Evolutionary conservation across 2,888 invertebrate genomes (phyloP).

Genomic region (Perdita meconis): DNA sequence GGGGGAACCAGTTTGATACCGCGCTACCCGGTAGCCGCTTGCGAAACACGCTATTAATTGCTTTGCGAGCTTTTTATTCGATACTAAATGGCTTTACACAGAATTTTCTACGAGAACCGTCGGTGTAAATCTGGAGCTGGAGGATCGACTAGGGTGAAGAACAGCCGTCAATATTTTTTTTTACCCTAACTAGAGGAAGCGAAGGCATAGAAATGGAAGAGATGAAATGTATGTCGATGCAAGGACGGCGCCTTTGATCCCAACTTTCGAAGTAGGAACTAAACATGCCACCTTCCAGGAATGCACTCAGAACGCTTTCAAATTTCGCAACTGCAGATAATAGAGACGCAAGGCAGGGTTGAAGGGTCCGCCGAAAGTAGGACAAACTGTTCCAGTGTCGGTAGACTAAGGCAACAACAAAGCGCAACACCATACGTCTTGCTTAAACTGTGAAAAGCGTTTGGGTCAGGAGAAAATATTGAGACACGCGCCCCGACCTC

Average conservation of each 20-base stretch:
- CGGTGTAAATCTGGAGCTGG: too few relatives aligned
- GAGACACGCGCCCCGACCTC: constrained; percentile 75
- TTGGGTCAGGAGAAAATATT: constrained; percentile 73
- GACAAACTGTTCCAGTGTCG: constrained; percentile 10
- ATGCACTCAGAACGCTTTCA: neutral
- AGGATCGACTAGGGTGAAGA: too few relatives aligned
- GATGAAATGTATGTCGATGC: too few relatives aligned
- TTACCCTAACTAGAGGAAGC: too few relatives aligned
- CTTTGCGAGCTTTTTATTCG: too few relatives aligned
- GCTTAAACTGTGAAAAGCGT: constrained; percentile 75
- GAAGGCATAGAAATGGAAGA: too few relatives aligned
- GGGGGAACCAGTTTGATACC: neutral
- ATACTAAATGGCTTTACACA: too few relatives aligned
- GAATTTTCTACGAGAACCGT: too few relatives aligned
- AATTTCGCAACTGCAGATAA: constrained; percentile 55
- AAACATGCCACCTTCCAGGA: constrained; percentile 33
- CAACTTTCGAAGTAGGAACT: constrained; percentile 26
- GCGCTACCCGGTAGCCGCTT: too few relatives aligned
- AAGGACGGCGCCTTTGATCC: constrained; percentile 52
- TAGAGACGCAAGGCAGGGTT: constrained; percentile 52
- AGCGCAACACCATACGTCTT: constrained; percentile 68
- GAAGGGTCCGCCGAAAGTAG: constrained; percentile 24
- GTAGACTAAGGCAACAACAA: constrained; percentile 25
- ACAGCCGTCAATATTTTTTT: too few relatives aligned
- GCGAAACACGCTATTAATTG: too few relatives aligned